Evolutionary conservation across 1,140 invertebrate genomes (phyloP).

Genomic region (Drosophila insularis): DNA sequence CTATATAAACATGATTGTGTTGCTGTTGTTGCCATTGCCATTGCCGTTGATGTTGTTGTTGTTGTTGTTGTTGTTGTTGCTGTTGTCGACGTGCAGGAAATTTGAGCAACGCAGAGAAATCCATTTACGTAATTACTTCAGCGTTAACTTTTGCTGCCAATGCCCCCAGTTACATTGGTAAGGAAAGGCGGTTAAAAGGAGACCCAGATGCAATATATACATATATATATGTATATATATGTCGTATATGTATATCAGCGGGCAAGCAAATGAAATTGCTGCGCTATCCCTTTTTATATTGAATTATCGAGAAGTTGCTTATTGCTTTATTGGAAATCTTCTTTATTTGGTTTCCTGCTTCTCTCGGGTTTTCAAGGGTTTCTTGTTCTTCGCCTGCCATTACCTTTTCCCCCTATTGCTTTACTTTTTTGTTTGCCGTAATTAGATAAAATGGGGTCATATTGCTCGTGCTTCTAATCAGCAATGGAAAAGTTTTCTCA

Average conservation of each 20-base stretch:
- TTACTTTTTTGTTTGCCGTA: constrained; percentile 24
- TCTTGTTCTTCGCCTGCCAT: neutral
- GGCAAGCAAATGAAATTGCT: constrained; percentile 43
- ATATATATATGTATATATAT: neutral
- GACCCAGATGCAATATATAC: neutral
- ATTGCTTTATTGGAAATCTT: constrained; percentile 72
- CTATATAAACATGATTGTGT: constrained; percentile 65
- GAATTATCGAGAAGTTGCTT: constrained; percentile 70
- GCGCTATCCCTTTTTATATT: constrained; percentile 54
- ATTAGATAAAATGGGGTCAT: constrained; percentile 40
- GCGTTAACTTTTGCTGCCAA: constrained; percentile 65
- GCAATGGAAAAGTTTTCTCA: constrained; percentile 37
- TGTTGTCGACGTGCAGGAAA: constrained; percentile 69
- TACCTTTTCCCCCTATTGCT: neutral
- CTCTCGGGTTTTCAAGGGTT: neutral
- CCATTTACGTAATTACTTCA: constrained; percentile 80
- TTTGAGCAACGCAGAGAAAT: constrained; percentile 75
- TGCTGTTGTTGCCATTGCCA: constrained; percentile 20
- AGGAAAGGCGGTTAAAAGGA: neutral
- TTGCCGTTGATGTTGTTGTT: neutral
- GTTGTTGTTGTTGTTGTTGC: constrained; percentile 23
- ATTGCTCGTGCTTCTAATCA: constrained; percentile 34
- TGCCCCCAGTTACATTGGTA: constrained; percentile 11
- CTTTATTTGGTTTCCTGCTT: constrained; percentile 6
- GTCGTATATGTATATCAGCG: neutral